Evolutionary conservation across 1,140 invertebrate genomes (phyloP), one percentile per base, ranked within the genome.

Genomic region (Myzus persicae): DNA sequence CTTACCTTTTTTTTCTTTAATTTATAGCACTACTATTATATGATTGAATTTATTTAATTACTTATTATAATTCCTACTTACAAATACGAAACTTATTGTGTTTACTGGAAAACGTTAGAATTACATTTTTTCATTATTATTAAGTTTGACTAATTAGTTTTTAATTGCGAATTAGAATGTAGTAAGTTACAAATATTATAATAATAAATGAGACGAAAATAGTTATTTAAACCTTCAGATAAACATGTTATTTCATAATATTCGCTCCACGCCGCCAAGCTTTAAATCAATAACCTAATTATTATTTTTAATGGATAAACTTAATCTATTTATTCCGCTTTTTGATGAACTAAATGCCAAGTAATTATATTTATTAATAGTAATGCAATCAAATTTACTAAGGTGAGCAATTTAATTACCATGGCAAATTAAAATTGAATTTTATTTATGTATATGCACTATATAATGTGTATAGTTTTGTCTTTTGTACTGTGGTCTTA

Each of bases 271-370:
- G 11, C 59, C n/a, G 4, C 3, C 31, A 76, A 7, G 59, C n/a
- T 36, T 67, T 67, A 67, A 76, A 76, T 67, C 59, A n/a, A 76
- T 76, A 76, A 76, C n/a, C 31, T 76, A 76, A n/a, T 76, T 76
- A 76, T 76, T n/a, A n/a, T n/a, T 5, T 76, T n/a, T 36, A n/a
- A 76, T n/a, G 31, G 1, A 1, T n/a, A 76, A 76, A 40, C 42
- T 9, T 14, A 42, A 42, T 26, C 24, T 8, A 42, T 42, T 40
- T 84, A 40, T 42, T 84, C 38, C 22, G 4, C 8, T 42, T 84
- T 84, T 40, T 24, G 38, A 84, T 40, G 40, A 84, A 84, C 38
- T 84, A 42, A 42, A 84, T 84, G 24, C 82, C 24, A 40, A 31
- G 9, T 42, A 84, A 42, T 84, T 42, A 84, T 84, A 42, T 31